Base-by-base conservation (phyloP, 2,888 invertebrate species). In the Zhuqinia jingwanae region DNA sequence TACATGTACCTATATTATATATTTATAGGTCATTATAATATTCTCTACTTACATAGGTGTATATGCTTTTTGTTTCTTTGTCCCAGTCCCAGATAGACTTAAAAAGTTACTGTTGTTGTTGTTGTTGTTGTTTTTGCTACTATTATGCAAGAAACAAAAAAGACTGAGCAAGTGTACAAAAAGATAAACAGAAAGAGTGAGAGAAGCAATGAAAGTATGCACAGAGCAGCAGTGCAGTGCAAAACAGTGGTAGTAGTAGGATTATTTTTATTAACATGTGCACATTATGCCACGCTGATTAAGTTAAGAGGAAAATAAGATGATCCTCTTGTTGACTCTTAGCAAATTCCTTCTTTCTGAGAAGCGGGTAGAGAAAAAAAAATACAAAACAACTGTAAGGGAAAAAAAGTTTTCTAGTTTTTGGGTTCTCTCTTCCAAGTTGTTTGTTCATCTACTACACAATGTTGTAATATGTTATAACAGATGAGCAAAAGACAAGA, bases 301-400 rank as follows among this genome's bases (percentile, higher is more conserved):
- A 65, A 65, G 65, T 65, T 42, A 65, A 65, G 42, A 42, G 8
- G 36, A 65, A 65, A 65, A 65, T 42, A 65, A 65, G 65, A 65
- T 65, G 65, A 65, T 65, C 65, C 65, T 65, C 65, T 65, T 65
- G 65, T 65, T 65, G 65, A 65, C 65, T 65, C 65, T 65, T 65
- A 36, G 42, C 65, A 65, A 42, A 65, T 42, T 36, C 65, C 42
- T n/a, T 63, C n/a, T 30, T 60, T 30, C 60, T 27, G 36, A 36
- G 36, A 36, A 36, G 8, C n/a, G n/a, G n/a, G n/a, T n/a, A n/a
- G n/a, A n/a, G n/a, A n/a, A n/a, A n/a, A 58, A 58, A 11, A 58
- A 58, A 25, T 47, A 47, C 22, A 60, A 27, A 60, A 60, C 11
- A 53, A 17, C 27, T 15, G 27, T 13, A 30, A 36, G 36, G 3